Evolutionary conservation across 2,797 vertebrate species (phyloP), one percentile per base, ranked within the genome.

Genomic region (Pygocentrus nattereri): DNA sequence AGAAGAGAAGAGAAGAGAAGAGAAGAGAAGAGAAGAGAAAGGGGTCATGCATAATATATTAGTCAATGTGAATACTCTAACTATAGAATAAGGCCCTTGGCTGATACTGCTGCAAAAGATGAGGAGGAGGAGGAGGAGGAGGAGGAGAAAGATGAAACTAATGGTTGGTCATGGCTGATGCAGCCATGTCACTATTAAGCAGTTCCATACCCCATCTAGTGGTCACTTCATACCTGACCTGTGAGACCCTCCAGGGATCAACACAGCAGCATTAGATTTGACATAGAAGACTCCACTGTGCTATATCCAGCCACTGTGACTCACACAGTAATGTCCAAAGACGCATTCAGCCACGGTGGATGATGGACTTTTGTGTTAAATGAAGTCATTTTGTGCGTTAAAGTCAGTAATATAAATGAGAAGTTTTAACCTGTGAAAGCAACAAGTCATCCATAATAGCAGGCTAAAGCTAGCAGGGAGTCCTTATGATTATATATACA

Each of bases 191-290:
- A 56, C 47, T 54, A 84, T 80, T 79, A 82, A 59, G 47, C 74
- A 85, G 72, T 27, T 50, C 52, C 67, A 82, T 70, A 82, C 86
- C 50, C 86, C 86, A 84, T 82, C 86, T 88, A 83, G 86, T 88
- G 86, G 86, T 75, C 78, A 84, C 56, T 81, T 52, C 50, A 25
- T 25, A 64, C 65, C 76, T 83, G 85, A 87, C 85, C 70, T 50
- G 30, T 11, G 70, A 61, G 74, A 87, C 78, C 76, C 67, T 58
- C 19, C 11, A 67, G 23, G 61, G 25, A 79, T 47, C 31, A 50
- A 8, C 41, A 68, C 44, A 69, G 16, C 34, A 69, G 25, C 68
- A 62, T 31, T 52, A 11, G 2, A 30, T 69, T 13, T n/a, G 65
- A 68, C 4, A 64, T 3, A 12, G 34, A 65, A 31, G 16, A 15